Evolutionary conservation across 2,888 invertebrate species (phyloP).

Genomic region (Limenitis camilla): DNA sequence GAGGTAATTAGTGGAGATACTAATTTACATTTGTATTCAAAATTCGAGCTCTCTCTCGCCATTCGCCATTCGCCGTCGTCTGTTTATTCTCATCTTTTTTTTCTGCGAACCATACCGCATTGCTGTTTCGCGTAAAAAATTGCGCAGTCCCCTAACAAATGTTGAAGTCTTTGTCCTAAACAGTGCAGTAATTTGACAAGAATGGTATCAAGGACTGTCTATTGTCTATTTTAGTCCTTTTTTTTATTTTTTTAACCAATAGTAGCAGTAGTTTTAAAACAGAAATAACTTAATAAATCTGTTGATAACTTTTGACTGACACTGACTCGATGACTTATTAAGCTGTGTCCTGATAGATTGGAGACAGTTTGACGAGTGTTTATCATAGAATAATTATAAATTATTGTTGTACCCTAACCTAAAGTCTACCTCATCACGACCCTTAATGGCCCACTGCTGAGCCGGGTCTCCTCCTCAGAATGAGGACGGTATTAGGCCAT

Average conservation of each 20-base stretch:
- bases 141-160: slow-evolving; percentile 64
- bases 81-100: slow-evolving; percentile 73
- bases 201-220: slow-evolving; percentile 9
- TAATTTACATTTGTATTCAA: slow-evolving; percentile 77
- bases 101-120: slow-evolving; percentile 65
- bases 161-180: slow-evolving; percentile 53
- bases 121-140: slow-evolving; percentile 73
- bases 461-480: no score
- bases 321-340: no score
- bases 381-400: no score
- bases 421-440: no score
- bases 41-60: slow-evolving; percentile 72
- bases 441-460: no score
- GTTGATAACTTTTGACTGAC: no score
- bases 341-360: no score
- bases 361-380: no score
- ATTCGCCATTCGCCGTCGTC: slow-evolving; percentile 69
- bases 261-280: no score
- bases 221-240: background rate
- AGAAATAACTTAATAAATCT: no score
- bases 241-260: background rate
- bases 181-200: slow-evolving; percentile 29
- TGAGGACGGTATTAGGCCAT: no score
- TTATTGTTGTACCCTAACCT: no score
- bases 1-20: slow-evolving; percentile 74